Base-by-base conservation (phyloP, 2,113 vertebrate species). In the Delphinapterus leucas region DNA sequence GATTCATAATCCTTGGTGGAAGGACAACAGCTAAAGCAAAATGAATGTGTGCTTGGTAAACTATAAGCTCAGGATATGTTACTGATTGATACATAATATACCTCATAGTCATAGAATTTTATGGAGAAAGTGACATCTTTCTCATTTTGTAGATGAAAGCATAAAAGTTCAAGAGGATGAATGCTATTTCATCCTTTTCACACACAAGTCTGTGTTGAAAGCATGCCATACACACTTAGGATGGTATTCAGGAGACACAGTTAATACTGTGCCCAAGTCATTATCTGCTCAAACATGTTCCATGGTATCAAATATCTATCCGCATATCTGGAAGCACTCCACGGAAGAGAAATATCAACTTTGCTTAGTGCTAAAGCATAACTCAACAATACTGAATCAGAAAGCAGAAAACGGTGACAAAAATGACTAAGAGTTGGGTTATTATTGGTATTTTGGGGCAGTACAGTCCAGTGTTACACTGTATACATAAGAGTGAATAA, bases 41-140 rank as follows among this genome's bases (percentile, higher is more conserved):
- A 97, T 90, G 84, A 97, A 90, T 97, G 98, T 97, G 95, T 97
- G 97, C 90, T 97, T 97, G 84, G 98, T 96, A 97, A 96, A 95
- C 97, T 98, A 92, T 96, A 98, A 98, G 61, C 88, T 97, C 95
- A 55, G 82, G 93, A 55, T 87, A 97, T 41, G 96, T 77, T 84
- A 92, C 14, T 93, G 79, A 73, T 74, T 41, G 97, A 92, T 97
- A 97, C 17, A 97, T 98, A 98, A 97, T 97, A 97, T 92, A 97
- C 47, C 38, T 90, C n/a, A 95, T 17, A 60, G 8, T 10, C 4
- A 49, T 6, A 76, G 36, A 90, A 92, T 92, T 86, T 93, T 89
- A 74, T 83, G 88, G 12, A 91, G 31, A 79, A 82, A 88, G 41
- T 61, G 58, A 74, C 12, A 88, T 55, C 3, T 12, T 70, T 3